These are phyloP conservation scores for Liparis tanakae DNA, from an alignment of 2,797 vertebrate genomes.

Conservation along the genomic window DNA sequence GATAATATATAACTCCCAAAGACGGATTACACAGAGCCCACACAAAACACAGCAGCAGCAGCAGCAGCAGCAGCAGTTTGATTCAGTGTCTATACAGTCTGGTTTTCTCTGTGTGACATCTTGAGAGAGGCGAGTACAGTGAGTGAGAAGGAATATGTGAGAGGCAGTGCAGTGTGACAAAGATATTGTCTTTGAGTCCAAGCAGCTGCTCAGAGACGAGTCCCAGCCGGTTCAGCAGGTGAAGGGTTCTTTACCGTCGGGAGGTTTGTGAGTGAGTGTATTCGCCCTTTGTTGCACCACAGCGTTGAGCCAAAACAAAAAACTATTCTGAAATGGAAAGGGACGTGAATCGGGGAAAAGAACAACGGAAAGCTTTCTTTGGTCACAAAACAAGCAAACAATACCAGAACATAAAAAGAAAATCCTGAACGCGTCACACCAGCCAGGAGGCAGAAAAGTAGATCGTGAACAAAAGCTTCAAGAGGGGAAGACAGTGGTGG, in stretches of 20 bases:
- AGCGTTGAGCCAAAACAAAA: slow-evolving; percentile 62
- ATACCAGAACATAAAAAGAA: slow-evolving; percentile 56
- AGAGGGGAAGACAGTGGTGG: slow-evolving; percentile 78
- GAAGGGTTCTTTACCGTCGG: slow-evolving; percentile 52
- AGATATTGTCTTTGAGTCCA: slow-evolving; percentile 60
- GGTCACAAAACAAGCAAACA: too few species aligned
- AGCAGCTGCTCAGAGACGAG: slow-evolving; percentile 55
- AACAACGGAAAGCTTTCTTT: too few species aligned
- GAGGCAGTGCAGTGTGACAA: slow-evolving; percentile 71
- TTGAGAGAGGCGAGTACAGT: slow-evolving; percentile 58
- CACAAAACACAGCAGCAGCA: slow-evolving; percentile 79
- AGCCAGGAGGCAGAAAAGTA: slow-evolving; percentile 50
- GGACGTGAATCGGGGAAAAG: too few species aligned
- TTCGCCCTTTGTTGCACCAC: slow-evolving; percentile 66
- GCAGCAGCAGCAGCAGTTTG: slow-evolving; percentile 74
- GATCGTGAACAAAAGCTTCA: slow-evolving; percentile 58
- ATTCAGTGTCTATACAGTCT: slow-evolving; percentile 68
- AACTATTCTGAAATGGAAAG: slow-evolving; percentile 1
- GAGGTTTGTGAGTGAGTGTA: slow-evolving; percentile 15
- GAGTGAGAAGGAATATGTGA: slow-evolving; percentile 60
- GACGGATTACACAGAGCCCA: slow-evolving; percentile 78
- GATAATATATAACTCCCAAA: slow-evolving; percentile 79
- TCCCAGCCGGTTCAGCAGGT: slow-evolving; percentile 49
- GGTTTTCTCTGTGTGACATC: slow-evolving; percentile 66
- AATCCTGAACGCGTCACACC: slow-evolving; percentile 49